Percentiles rank a stretch among this genome's conserved stretches.
phyloP scores from a whole-genome alignment of 2,113 vertebrate genomes.

The Puntigrus tetrazona region DNA sequence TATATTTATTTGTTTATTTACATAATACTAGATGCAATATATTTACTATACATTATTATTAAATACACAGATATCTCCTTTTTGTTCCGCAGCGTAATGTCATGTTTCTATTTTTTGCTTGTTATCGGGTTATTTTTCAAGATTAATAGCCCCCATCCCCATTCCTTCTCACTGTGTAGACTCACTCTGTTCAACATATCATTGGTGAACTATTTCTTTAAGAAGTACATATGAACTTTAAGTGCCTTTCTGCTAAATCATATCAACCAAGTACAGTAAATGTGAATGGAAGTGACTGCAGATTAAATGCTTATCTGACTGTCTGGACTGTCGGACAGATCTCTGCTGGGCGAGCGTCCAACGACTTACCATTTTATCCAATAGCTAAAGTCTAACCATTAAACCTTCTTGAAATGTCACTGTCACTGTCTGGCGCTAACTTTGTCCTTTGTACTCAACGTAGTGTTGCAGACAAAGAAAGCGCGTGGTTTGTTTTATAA shows the following conservation, averaged over 20 bases:
- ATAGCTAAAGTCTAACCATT: slow-evolving; percentile 23
- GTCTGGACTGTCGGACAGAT: slow-evolving; percentile 5
- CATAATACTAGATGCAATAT: not conserved
- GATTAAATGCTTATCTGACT: slow-evolving; percentile 10
- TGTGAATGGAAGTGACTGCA: slow-evolving; percentile 19
- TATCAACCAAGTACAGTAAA: not conserved
- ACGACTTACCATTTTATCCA: slow-evolving; percentile 35
- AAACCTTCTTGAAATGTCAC: slow-evolving; percentile 13
- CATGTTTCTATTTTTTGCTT: not conserved
- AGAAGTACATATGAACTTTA: not conserved
- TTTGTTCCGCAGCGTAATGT: not conserved
- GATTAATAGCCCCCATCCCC: not conserved
- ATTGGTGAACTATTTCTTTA: not conserved
- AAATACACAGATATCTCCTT: not conserved
- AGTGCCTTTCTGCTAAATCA: slow-evolving; percentile 23
- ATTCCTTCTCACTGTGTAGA: not conserved
- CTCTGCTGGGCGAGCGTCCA: not conserved
- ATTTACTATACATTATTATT: not conserved
- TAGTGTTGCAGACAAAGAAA: not conserved
- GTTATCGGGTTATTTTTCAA: too few species aligned
- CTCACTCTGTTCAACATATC: not conserved
- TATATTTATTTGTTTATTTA: too few species aligned
- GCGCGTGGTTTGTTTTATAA: not conserved
- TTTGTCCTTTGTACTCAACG: not conserved
- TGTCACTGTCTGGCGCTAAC: not conserved